These are phyloP conservation scores for Drosophila tristis DNA, from an alignment of 1,140 invertebrate species.

Conservation along the genomic window DNA sequence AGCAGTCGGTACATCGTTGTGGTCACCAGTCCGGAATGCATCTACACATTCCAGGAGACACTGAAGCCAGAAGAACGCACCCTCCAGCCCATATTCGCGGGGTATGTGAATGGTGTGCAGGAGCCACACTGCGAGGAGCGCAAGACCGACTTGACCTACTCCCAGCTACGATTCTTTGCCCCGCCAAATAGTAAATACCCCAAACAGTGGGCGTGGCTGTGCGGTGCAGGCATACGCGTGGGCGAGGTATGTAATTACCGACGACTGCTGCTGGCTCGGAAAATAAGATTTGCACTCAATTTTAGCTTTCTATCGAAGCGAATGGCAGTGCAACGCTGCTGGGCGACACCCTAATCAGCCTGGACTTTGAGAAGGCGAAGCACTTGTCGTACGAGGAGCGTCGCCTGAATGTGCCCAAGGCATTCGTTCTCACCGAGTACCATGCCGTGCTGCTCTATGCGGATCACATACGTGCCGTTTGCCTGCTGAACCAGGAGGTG, in stretches of 20 bases:
- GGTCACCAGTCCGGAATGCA: constrained; percentile 91
- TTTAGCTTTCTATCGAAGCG: constrained; percentile 52
- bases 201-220: constrained; percentile 93
- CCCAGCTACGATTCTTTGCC: constrained; percentile 92
- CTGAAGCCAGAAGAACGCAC: constrained; percentile 90
- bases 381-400: constrained; percentile 74
- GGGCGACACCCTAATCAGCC: constrained; percentile 59
- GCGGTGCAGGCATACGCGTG: constrained; percentile 64
- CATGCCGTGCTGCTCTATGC: constrained; percentile 94
- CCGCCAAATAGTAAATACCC: constrained; percentile 88
- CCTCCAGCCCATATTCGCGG: constrained; percentile 90
- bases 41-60: constrained; percentile 94
- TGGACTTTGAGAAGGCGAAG: constrained; percentile 64
- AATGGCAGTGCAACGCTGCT: constrained; percentile 38
- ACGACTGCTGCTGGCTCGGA: not conserved
- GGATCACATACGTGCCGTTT: constrained; percentile 93
- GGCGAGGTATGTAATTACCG: constrained; percentile 55
- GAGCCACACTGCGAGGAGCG: constrained; percentile 86
- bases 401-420: constrained; percentile 86
- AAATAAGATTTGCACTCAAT: too few species aligned
- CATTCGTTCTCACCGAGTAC: constrained; percentile 95
- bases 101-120: constrained; percentile 88
- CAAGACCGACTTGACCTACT: constrained; percentile 90
- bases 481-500: constrained; percentile 93
- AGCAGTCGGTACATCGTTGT: constrained; percentile 91